Conservation (phyloP, 2,797 vertebrate genomes). For the Lateolabrax maculatus region DNA sequence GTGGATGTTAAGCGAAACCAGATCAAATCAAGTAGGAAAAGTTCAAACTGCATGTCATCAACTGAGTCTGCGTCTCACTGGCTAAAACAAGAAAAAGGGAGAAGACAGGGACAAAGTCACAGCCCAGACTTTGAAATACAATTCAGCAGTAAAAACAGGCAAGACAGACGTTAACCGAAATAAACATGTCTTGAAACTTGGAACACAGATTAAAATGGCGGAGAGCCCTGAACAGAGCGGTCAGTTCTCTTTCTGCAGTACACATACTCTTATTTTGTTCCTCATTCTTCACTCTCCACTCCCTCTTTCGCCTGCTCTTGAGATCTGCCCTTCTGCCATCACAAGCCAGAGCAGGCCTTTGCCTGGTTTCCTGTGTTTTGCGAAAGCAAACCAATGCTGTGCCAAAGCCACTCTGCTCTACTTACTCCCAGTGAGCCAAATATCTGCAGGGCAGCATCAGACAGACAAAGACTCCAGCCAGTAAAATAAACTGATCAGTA, state of each 20-base stretch:
- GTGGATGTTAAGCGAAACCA: conserved; percentile 28
- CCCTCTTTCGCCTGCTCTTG: conserved; percentile 55
- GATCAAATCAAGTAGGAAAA: conserved; percentile 28
- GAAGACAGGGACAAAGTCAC: not conserved
- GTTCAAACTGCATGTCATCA: conserved; percentile 22
- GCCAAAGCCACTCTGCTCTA: conserved; percentile 57
- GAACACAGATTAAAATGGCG: conserved; percentile 36
- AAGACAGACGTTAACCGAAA: conserved; percentile 21
- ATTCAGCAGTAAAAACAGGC: conserved; percentile 14
- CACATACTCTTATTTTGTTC: conserved; percentile 59
- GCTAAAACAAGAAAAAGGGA: conserved; percentile 6
- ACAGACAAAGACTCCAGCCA: conserved; percentile 53
- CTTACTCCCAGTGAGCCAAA: conserved; percentile 62
- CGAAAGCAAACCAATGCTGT: conserved; percentile 66
- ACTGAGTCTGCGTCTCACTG: not conserved
- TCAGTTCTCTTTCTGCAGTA: conserved; percentile 49
- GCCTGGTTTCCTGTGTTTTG: conserved; percentile 77
- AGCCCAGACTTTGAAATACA: not conserved
- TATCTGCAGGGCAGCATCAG: conserved; percentile 64
- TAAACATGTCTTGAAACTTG: conserved; percentile 21
- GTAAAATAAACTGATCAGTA: conserved; percentile 63
- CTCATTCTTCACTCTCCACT: conserved; percentile 71
- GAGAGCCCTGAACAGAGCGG: conserved; percentile 28
- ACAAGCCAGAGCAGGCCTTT: conserved; percentile 73
- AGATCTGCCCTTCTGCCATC: conserved; percentile 70